Evolutionary conservation across 2,113 vertebrate genomes (phyloP).

Genomic region (Sinocyclocheilus grahami): DNA sequence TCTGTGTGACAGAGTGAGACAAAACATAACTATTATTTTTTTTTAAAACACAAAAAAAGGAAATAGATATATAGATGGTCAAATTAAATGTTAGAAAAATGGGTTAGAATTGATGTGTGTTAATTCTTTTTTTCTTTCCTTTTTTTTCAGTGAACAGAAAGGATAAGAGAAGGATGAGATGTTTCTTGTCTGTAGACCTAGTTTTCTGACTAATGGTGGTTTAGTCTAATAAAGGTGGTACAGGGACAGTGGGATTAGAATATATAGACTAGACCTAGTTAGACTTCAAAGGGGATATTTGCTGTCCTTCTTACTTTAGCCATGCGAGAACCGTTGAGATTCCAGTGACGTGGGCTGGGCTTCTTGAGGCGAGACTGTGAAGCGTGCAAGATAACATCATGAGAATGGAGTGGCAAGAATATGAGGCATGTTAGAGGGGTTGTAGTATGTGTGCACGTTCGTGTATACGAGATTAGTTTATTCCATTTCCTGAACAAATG

Average conservation of each 20-base stretch:
- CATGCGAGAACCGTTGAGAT: conserved; percentile 71
- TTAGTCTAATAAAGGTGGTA: too few relatives aligned
- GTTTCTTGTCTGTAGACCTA: too few relatives aligned
- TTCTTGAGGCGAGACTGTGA: conserved; percentile 76
- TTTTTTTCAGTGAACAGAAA: too few relatives aligned
- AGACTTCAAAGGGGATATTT: too few relatives aligned
- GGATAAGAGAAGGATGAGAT: too few relatives aligned
- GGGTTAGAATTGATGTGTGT: background rate
- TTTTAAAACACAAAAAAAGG: too few relatives aligned
- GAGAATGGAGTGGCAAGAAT: conserved; percentile 46
- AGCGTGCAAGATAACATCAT: conserved; percentile 64
- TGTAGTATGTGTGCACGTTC: conserved; percentile 13
- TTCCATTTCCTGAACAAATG: conserved; percentile 18
- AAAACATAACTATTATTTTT: background rate
- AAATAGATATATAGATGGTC: background rate
- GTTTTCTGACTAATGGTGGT: too few relatives aligned
- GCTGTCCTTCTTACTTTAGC: conserved; percentile 72
- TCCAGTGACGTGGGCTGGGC: conserved; percentile 71
- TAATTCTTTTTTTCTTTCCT: too few relatives aligned
- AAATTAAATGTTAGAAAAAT: background rate
- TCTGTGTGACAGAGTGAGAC: conserved; percentile 10
- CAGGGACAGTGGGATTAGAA: too few relatives aligned
- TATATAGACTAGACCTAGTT: too few relatives aligned
- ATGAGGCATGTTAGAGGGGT: conserved; percentile 20
- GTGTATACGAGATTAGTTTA: background rate